These are phyloP conservation scores for Aptenodytes patagonicus DNA, from an alignment of 2,113 vertebrate genomes.

Conservation along the genomic window DNA sequence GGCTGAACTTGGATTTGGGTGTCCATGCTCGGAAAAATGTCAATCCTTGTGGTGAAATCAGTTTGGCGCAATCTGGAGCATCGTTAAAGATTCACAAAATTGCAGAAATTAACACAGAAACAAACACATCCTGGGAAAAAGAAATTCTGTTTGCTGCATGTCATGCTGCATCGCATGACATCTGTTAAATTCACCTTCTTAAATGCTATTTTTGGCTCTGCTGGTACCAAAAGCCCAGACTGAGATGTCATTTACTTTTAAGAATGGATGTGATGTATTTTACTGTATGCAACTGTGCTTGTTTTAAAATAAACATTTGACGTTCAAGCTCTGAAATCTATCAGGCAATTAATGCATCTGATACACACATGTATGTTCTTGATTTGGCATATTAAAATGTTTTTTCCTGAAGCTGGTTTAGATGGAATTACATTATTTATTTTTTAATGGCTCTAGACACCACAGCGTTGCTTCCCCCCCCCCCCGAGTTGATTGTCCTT, in stretches of 20 bases:
- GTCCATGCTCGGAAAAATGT: background rate
- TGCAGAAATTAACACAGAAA: background rate
- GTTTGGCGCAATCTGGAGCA: background rate
- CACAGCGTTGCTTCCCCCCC: background rate
- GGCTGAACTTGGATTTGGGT: background rate
- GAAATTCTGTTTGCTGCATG: background rate
- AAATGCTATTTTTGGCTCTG: background rate
- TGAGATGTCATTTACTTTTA: background rate
- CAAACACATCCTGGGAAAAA: accelerated
- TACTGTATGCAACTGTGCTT: background rate
- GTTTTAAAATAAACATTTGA: conserved; percentile 19
- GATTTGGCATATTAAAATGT: background rate
- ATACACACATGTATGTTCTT: background rate
- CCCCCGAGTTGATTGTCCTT: background rate
- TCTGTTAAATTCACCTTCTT: conserved; percentile 11
- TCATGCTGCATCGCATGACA: background rate
- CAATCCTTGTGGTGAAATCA: background rate
- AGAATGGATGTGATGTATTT: background rate
- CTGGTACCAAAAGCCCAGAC: background rate
- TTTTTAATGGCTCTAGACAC: background rate
- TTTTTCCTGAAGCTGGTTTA: background rate
- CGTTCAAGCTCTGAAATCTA: background rate
- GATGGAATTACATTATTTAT: background rate
- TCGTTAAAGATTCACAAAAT: background rate
- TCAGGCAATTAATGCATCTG: background rate